phyloP scores from a whole-genome alignment of 2,797 vertebrate genomes.

The Thunnus albacares region DNA sequence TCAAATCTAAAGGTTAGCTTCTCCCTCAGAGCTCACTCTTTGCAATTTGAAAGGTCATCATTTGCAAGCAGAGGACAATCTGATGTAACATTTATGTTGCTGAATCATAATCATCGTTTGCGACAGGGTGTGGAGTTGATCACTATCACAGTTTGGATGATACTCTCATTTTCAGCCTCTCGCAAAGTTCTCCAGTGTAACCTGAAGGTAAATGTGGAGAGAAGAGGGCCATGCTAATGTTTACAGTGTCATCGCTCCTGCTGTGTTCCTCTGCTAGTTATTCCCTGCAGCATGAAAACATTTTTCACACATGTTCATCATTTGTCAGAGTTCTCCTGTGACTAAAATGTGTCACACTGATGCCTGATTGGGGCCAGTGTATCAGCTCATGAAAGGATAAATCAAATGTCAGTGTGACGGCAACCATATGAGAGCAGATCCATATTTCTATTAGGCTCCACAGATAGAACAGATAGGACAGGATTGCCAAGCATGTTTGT shows the following conservation, averaged over 20 bases:
- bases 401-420: conserved; percentile 66
- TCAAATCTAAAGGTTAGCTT: conserved; percentile 71
- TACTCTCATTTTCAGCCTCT: conserved; percentile 25
- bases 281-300: conserved; percentile 14
- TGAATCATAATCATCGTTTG: conserved; percentile 57
- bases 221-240: conserved; percentile 22
- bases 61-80: conserved; percentile 69
- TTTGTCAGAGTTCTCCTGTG: conserved; percentile 37
- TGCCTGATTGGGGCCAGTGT: conserved; percentile 21
- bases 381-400: conserved; percentile 45
- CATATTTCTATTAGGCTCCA: conserved; percentile 65
- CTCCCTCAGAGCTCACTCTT: conserved; percentile 62
- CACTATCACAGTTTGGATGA: conserved; percentile 55
- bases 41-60: conserved; percentile 74
- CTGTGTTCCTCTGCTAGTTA: conserved; percentile 5
- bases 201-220: conserved; percentile 36
- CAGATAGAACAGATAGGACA: conserved; percentile 50
- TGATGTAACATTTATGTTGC: conserved; percentile 71
- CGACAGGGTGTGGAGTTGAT: conserved; percentile 37
- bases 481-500: conserved; percentile 69
- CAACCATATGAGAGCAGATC: conserved; percentile 50
- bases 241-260: conserved; percentile 5
- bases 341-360: conserved; percentile 25
- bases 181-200: conserved; percentile 11
- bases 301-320: conserved; percentile 28